Evolutionary conservation across 2,888 invertebrate species (phyloP).

Genomic region (Hydrotaea cyrtoneurina): DNA sequence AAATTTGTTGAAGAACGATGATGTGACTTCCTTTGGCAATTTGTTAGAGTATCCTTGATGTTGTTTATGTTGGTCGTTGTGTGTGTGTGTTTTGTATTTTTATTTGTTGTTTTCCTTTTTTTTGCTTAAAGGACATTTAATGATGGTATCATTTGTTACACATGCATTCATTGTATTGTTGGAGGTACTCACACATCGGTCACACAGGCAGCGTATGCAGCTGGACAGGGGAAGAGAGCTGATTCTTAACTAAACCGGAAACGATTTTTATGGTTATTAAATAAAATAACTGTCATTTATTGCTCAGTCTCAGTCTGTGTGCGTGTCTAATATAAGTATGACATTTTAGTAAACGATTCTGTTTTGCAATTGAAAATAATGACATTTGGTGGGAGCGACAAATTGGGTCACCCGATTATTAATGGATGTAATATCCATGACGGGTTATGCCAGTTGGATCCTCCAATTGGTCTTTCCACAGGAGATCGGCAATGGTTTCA

Average conservation of each 20-base stretch:
- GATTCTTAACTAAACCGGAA: not conserved
- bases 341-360: too few relatives aligned
- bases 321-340: too few relatives aligned
- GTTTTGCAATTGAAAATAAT: too few relatives aligned
- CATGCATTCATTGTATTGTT: not conserved
- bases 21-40: not conserved
- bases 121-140: not conserved
- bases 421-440: too few relatives aligned
- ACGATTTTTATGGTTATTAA: not conserved
- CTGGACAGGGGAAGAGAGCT: not conserved
- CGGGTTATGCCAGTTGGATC: too few relatives aligned
- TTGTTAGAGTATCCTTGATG: not conserved
- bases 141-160: not conserved
- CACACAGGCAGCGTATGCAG: not conserved
- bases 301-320: not conserved
- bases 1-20: not conserved
- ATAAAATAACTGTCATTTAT: not conserved
- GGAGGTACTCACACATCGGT: not conserved
- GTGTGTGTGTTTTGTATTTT: not conserved
- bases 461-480: too few relatives aligned
- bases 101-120: not conserved
- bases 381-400: too few relatives aligned
- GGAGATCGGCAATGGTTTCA: too few relatives aligned
- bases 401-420: too few relatives aligned
- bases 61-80: not conserved